A percentile compares a stretch with the other conserved stretches of the same genome.
phyloP scores from a whole-genome alignment of 1,140 invertebrate genomes.

The Nomia melanderi region DNA sequence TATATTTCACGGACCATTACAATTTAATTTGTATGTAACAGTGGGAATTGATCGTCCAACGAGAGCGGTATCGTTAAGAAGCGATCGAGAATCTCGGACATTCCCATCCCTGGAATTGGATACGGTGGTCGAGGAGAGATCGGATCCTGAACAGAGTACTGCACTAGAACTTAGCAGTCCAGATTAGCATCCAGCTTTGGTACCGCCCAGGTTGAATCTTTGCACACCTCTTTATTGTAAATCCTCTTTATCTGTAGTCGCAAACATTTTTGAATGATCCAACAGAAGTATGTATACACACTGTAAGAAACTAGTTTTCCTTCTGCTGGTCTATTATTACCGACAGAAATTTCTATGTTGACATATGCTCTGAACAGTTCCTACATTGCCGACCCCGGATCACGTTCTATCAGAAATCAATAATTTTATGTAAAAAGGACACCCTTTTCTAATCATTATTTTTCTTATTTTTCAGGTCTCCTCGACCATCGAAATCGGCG shows the following conservation, averaged over 20 bases:
- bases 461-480: conserved; percentile 67
- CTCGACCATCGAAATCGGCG: conserved; percentile 69
- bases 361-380: not conserved
- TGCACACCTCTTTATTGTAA: not conserved
- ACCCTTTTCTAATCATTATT: not conserved
- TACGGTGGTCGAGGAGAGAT: conserved; percentile 90
- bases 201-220: conserved; percentile 69
- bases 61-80: conserved; percentile 85
- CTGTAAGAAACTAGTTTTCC: not conserved
- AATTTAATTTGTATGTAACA: conserved; percentile 46
- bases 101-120: conserved; percentile 89
- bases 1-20: not conserved
- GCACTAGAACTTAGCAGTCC: conserved; percentile 77
- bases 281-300: too few species aligned
- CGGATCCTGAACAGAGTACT: conserved; percentile 87
- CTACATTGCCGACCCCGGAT: conserved; percentile 10
- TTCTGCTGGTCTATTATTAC: not conserved
- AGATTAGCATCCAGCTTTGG: conserved; percentile 77
- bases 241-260: not conserved
- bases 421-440: not conserved
- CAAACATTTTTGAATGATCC: not conserved
- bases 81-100: conserved; percentile 83
- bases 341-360: not conserved
- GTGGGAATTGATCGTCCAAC: conserved; percentile 81
- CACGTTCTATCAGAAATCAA: not conserved